Percentiles rank a stretch among this genome's conserved stretches.
Conservation (phyloP, 2,888 invertebrate species). For the Lymantria monacha region DNA sequence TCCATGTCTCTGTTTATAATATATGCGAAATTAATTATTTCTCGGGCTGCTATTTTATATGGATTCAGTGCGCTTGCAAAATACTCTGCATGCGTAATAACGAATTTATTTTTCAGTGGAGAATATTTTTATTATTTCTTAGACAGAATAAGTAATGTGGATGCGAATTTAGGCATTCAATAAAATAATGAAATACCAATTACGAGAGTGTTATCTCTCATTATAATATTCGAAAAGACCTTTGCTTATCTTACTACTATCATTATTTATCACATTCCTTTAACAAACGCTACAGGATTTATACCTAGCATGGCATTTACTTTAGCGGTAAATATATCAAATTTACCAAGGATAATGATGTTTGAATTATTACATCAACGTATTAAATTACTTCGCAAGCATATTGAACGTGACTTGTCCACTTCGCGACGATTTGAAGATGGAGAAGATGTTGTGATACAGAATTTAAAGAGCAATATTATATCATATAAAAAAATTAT, state of each 20-base stretch:
- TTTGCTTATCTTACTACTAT: not conserved
- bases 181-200: conserved; percentile 2
- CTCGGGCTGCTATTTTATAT: not conserved
- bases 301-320: not conserved
- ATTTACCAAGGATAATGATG: conserved; percentile 6
- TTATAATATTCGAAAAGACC: not conserved
- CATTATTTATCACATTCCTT: not conserved
- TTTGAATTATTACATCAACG: conserved; percentile 5
- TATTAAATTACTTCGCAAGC: conserved; percentile 6
- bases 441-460: conserved; percentile 1
- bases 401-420: conserved; percentile 1
- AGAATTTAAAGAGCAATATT: conserved; percentile 1
- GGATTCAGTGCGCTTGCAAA: not conserved
- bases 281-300: no score
- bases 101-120: conserved; percentile 1
- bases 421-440: conserved; percentile 4
- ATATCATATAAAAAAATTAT: conserved; percentile 1
- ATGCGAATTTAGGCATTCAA: not conserved
- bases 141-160: not conserved
- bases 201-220: not conserved
- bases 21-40: not conserved
- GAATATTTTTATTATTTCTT: conserved; percentile 3
- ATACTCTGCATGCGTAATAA: not conserved
- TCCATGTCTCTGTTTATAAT: not conserved
- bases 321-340: not conserved